Evolutionary conservation across 2,113 vertebrate species (phyloP), one percentile per base, ranked within the genome.

Genomic region (Leptobrachium leishanense): DNA sequence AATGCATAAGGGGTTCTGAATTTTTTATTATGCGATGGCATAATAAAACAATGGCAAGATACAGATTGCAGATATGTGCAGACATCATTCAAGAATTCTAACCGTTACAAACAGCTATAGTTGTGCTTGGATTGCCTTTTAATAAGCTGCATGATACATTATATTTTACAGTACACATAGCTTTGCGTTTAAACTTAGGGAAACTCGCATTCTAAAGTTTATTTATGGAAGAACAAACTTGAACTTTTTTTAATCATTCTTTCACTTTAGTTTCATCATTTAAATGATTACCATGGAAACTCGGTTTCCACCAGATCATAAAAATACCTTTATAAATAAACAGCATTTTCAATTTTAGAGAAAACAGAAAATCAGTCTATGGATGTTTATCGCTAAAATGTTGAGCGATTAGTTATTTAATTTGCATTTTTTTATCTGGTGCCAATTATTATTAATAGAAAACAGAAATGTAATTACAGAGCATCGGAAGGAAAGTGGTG

Each of bases 241-340:
- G 10, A 10, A 67, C 7, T 43, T 68, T 43, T 68, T 11, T 68
- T 43, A 12, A 43, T 68, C 39, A 40, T 74, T 62, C 54, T 62
- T 41, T 74, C 13, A 74, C 55, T 74, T 54, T 43, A 12, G 11
- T 44, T 72, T 20, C 12, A 57, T 72, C 70, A 42, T 72, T 72
- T 40, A 78, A 78, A 53, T 50, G 7, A 79, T 79, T 65, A 55
- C 69, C 76, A 79, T 72, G 76, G 76, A 72, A 79, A 79, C 68
- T 15, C 59, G 65, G 13, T 57, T 79, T 79, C 39, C 39, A 41
- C n/a, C 44, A 53, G 44, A 72, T 79, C 43, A 72, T 31, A 70
- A 62, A 63, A 70, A 77, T 64, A 62, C 3, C 59, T 62, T 71
- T 64, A 76, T 72, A 72, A 64, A 79, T 53, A 77, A 57, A 77